These are phyloP conservation scores for Anaspis maculata DNA, from an alignment of 2,888 invertebrate genomes.

Conservation along the genomic window DNA sequence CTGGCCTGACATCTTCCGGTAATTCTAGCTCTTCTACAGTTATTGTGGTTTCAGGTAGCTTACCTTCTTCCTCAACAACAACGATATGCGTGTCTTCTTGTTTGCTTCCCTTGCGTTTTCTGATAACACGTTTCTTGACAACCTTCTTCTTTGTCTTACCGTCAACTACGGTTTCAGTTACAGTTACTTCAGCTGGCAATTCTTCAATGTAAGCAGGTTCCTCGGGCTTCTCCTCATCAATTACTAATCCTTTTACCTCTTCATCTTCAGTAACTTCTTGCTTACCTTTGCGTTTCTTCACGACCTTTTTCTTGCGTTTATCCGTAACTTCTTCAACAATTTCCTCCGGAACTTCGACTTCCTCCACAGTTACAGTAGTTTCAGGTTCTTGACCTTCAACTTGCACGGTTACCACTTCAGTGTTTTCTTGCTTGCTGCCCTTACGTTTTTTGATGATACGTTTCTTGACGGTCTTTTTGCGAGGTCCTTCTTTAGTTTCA, in stretches of 20 bases:
- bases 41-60: slow-evolving; percentile 39
- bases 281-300: too few species aligned
- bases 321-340: slow-evolving; percentile 6
- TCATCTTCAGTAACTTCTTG: slow-evolving; percentile 8
- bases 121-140: slow-evolving; percentile 39
- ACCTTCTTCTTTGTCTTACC: slow-evolving; percentile 34
- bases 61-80: slow-evolving; percentile 36
- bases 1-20: slow-evolving; percentile 17
- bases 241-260: neutral
- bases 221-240: slow-evolving; percentile 16
- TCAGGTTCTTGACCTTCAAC: slow-evolving; percentile 41
- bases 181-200: slow-evolving; percentile 24
- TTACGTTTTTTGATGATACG: slow-evolving; percentile 40
- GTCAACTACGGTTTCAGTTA: slow-evolving; percentile 30
- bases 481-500: slow-evolving; percentile 26
- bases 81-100: slow-evolving; percentile 32
- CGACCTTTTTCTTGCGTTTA: neutral
- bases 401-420: slow-evolving; percentile 42
- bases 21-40: slow-evolving; percentile 28
- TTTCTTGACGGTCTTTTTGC: slow-evolving; percentile 27
- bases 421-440: slow-evolving; percentile 38
- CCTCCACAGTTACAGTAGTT: slow-evolving; percentile 29
- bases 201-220: slow-evolving; percentile 18
- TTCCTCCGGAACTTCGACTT: slow-evolving; percentile 13
- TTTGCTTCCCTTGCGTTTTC: slow-evolving; percentile 38